Percentiles rank a stretch among this genome's conserved stretches.
phyloP scores from a whole-genome alignment of 2,888 invertebrate genomes.

The Stegophylla sp. region DNA sequence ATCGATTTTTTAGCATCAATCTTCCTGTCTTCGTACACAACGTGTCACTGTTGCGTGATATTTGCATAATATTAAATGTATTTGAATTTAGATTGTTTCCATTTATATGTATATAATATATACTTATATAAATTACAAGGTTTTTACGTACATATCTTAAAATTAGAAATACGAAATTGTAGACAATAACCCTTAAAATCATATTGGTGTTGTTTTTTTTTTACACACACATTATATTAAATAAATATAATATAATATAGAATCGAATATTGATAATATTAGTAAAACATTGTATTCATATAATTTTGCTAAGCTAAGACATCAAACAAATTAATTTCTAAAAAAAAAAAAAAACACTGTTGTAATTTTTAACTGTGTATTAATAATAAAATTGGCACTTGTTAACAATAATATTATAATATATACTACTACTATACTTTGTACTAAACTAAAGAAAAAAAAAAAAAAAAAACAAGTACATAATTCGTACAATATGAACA shows the following conservation, averaged over 20 bases:
- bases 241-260: constrained; percentile 23
- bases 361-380: constrained; percentile 36
- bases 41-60: constrained; percentile 3
- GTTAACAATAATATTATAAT: constrained; percentile 49
- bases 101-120: constrained; percentile 33
- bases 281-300: constrained; percentile 37
- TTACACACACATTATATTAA: not conserved
- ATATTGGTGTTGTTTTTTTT: not conserved
- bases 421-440: constrained; percentile 22
- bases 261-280: constrained; percentile 11
- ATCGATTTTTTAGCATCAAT: constrained; percentile 20
- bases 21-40: constrained; percentile 21
- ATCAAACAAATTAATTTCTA: constrained; percentile 23
- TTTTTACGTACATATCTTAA: constrained; percentile 58
- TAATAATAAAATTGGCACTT: constrained; percentile 30
- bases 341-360: constrained; percentile 15
- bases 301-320: constrained; percentile 6
- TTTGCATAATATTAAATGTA: constrained; percentile 4
- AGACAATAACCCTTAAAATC: constrained; percentile 52
- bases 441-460: constrained; percentile 42
- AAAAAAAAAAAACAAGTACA: constrained; percentile 3
- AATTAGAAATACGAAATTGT: constrained; percentile 45
- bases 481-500: constrained; percentile 33
- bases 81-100: constrained; percentile 35
- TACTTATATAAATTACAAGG: constrained; percentile 41